These are phyloP conservation scores for Caenorhabditis auriculariae DNA, from an alignment of 2,888 invertebrate species.

Conservation along the genomic window DNA sequence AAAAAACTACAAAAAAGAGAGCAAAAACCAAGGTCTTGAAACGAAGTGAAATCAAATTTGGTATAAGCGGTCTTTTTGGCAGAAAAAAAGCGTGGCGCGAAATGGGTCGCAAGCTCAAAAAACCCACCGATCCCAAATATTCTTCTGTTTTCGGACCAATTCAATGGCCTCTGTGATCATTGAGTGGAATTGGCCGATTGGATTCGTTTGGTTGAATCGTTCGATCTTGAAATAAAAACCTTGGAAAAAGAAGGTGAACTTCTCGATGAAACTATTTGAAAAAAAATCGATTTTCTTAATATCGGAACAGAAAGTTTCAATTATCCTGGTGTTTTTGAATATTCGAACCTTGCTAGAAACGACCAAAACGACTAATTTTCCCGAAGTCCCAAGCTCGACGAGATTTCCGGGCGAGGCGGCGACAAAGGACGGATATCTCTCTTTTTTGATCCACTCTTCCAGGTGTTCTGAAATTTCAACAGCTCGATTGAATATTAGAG, in stretches of 20 bases:
- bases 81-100: constrained; percentile 5
- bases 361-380: constrained; percentile 55
- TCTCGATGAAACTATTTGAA: no score
- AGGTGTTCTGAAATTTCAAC: constrained; percentile 12
- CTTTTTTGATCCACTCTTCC: constrained; percentile 47
- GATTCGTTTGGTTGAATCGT: constrained; percentile 21
- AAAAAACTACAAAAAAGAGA: no score
- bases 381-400: constrained; percentile 47
- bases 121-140: constrained; percentile 34
- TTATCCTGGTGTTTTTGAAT: neutral
- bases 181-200: constrained; percentile 35
- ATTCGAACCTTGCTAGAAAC: constrained; percentile 37
- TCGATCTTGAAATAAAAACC: constrained; percentile 26
- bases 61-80: neutral
- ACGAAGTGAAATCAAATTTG: no score
- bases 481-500: no score
- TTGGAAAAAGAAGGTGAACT: neutral
- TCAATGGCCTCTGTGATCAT: constrained; percentile 35
- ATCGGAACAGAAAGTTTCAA: no score
- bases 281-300: constrained; percentile 1
- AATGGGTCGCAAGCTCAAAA: no score
- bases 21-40: no score
- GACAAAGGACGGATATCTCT: constrained; percentile 57
- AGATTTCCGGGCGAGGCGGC: constrained; percentile 50
- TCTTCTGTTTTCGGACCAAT: constrained; percentile 23